Evolutionary conservation across 2,797 vertebrate genomes (phyloP).

Genomic region (Girardinus metallicus): DNA sequence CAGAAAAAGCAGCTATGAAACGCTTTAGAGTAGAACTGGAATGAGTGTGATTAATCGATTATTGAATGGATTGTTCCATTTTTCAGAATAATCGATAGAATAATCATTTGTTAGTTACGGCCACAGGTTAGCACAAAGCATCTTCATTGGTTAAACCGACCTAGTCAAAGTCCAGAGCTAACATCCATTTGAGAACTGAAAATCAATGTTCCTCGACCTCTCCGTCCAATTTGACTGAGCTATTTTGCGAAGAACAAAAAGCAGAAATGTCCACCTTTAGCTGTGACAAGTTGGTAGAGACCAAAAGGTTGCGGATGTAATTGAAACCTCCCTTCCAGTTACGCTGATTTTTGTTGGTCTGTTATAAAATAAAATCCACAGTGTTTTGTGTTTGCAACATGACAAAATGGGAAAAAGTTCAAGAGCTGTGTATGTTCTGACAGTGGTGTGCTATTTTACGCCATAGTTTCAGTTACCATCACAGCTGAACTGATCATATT

Average conservation of each 20-base stretch:
- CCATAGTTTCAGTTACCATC: constrained; percentile 8
- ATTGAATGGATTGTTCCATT: too few relatives aligned
- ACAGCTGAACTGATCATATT: background rate
- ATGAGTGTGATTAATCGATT: too few relatives aligned
- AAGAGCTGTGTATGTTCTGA: background rate
- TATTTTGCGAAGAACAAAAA: background rate
- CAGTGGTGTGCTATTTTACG: background rate
- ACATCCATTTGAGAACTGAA: background rate
- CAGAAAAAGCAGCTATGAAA: background rate
- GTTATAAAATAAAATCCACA: background rate
- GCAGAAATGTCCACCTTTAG: background rate
- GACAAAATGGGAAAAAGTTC: background rate
- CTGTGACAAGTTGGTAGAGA: background rate
- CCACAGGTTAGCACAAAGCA: background rate
- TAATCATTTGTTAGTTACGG: too few relatives aligned
- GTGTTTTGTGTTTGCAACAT: background rate
- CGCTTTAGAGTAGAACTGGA: background rate
- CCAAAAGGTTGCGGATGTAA: background rate
- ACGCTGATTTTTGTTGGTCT: background rate
- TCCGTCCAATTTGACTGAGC: background rate
- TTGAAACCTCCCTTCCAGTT: background rate
- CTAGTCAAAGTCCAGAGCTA: background rate
- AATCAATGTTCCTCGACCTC: background rate
- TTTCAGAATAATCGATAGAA: too few relatives aligned
- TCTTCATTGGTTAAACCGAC: background rate